Evolutionary conservation across 2,888 invertebrate genomes (phyloP).

Genomic region (Polydrusus pterygomalis): DNA sequence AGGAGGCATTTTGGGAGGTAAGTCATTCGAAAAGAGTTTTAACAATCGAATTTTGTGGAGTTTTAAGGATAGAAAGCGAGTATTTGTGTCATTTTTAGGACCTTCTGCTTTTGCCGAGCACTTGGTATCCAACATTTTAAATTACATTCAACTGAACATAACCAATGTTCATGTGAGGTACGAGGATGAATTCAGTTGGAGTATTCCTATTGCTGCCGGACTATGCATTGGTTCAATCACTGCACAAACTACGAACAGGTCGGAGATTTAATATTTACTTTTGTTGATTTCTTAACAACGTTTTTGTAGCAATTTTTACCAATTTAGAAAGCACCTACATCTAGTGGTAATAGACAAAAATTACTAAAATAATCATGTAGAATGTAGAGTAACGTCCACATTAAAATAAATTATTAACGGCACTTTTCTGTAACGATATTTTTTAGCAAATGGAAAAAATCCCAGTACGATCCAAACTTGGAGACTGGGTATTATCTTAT

Average conservation of each 20-base stretch:
- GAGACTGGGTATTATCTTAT: slow-evolving; percentile 80
- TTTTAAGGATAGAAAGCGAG: no score
- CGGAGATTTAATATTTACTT: slow-evolving; percentile 56
- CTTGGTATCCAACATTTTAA: slow-evolving; percentile 83
- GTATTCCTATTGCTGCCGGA: slow-evolving; percentile 82
- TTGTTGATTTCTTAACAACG: no score
- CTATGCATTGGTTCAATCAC: slow-evolving; percentile 85
- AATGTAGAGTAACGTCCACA: no score
- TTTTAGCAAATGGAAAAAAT: slow-evolving; percentile 84
- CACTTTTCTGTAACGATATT: no score
- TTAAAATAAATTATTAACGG: no score
- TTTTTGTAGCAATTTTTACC: no score
- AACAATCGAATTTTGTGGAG: not conserved
- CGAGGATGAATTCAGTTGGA: slow-evolving; percentile 83
- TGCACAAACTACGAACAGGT: slow-evolving; percentile 88
- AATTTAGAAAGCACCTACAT: no score
- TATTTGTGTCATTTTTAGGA: slow-evolving; percentile 60
- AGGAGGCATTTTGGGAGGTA: slow-evolving; percentile 75
- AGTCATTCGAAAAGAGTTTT: not conserved
- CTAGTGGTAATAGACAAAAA: no score
- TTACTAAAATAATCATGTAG: not conserved
- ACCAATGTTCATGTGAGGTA: slow-evolving; percentile 88
- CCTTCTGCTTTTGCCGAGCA: slow-evolving; percentile 83
- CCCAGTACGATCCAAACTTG: slow-evolving; percentile 71
- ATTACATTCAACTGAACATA: slow-evolving; percentile 86